Percentiles rank a stretch among this genome's conserved stretches.
phyloP scores from a whole-genome alignment of 2,797 vertebrate genomes.

The Chloroceryle amazona region DNA sequence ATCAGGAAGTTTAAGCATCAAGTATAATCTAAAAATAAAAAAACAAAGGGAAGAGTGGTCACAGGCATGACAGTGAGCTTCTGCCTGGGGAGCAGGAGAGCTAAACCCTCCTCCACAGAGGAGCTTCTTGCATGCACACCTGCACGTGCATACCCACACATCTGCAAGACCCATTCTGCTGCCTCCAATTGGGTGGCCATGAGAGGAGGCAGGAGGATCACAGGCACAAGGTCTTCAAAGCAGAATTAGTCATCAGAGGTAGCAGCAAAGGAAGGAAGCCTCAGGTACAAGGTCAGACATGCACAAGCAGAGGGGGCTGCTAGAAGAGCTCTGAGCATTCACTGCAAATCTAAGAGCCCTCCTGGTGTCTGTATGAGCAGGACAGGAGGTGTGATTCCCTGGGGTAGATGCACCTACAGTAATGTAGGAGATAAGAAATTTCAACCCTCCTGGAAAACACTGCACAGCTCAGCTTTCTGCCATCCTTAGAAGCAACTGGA shows the following conservation, averaged over 20 bases:
- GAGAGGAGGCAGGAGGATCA: slow-evolving; percentile 40
- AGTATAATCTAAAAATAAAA: slow-evolving; percentile 25
- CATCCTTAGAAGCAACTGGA: neutral
- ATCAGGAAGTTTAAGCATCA: neutral
- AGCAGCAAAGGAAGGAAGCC: slow-evolving; percentile 53
- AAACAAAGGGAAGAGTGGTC: neutral
- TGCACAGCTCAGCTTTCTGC: neutral
- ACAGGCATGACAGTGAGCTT: neutral
- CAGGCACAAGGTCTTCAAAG: slow-evolving; percentile 38
- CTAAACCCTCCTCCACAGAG: neutral
- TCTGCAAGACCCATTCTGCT: neutral
- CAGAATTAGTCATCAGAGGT: slow-evolving; percentile 37
- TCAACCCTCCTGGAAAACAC: neutral
- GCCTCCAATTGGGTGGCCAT: neutral
- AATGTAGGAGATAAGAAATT: neutral
- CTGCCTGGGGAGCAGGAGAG: neutral
- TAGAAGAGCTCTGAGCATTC: neutral
- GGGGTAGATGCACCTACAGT: neutral
- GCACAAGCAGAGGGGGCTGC: neutral
- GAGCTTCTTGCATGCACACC: neutral
- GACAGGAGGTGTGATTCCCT: neutral
- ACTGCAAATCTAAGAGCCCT: neutral
- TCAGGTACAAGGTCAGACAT: slow-evolving; percentile 60
- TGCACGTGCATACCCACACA: neutral
- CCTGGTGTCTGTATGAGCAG: accelerated